Evolutionary conservation across 2,113 vertebrate genomes (phyloP).

Genomic region (Alethe diademata): DNA sequence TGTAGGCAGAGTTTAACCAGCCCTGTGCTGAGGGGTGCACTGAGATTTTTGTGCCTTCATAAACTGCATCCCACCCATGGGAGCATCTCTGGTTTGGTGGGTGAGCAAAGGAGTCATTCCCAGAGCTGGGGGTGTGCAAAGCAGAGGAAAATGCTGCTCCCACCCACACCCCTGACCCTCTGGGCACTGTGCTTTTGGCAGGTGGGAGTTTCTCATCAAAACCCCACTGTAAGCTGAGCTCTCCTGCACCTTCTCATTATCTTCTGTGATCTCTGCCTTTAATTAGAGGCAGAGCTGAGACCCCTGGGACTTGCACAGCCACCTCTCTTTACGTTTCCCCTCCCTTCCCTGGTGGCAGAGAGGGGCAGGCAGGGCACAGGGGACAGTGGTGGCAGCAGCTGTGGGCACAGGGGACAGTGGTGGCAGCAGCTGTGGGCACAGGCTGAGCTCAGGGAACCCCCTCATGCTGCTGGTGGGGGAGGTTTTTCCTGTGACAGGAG

Average conservation of each 20-base stretch:
- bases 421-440: background rate
- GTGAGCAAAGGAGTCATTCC: background rate
- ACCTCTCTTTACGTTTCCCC: background rate
- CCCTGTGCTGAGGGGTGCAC: background rate
- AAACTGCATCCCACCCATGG: fast-evolving
- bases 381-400: background rate
- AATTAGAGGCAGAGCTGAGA: background rate
- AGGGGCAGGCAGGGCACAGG: background rate
- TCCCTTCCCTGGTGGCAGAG: background rate
- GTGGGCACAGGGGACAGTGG: background rate
- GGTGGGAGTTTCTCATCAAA: background rate
- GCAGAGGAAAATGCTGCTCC: background rate
- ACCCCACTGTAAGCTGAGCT: background rate
- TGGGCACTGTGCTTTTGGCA: background rate
- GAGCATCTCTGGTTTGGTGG: background rate
- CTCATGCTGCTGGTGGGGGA: fast-evolving
- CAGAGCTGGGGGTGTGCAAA: background rate
- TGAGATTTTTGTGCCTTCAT: background rate
- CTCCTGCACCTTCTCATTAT: background rate
- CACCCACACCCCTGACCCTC: background rate
- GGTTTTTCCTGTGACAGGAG: background rate
- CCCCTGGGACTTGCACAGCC: background rate
- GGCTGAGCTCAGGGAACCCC: background rate
- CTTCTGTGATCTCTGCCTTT: background rate
- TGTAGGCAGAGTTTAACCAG: background rate